Conservation (phyloP, 1,140 invertebrate species). For the Zaprionus capensis region DNA sequence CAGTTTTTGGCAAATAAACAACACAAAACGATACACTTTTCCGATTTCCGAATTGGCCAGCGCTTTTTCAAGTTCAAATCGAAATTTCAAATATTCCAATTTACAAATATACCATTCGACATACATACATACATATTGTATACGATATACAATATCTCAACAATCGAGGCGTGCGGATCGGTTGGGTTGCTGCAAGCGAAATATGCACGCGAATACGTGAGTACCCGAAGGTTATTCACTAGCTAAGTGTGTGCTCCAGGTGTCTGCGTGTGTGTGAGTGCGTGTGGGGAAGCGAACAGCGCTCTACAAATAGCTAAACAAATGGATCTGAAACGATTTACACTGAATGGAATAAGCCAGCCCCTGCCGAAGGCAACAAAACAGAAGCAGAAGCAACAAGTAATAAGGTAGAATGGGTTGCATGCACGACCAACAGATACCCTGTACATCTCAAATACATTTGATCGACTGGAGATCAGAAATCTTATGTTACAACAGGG, state of each 20-base stretch:
- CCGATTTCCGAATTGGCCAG: background rate
- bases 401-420: background rate
- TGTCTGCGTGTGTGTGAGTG: conserved; percentile 5
- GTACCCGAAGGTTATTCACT: conserved; percentile 50
- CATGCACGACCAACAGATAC: background rate
- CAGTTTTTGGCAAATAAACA: conserved; percentile 44
- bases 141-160: background rate
- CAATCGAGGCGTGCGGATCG: conserved; percentile 16
- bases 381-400: conserved; percentile 42
- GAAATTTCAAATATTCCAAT: background rate
- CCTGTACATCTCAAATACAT: background rate
- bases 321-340: conserved; percentile 49
- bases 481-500: background rate
- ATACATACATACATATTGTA: background rate
- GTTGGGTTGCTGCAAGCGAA: conserved; percentile 42
- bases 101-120: background rate
- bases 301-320: conserved; percentile 52
- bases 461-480: no score
- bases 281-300: conserved; percentile 10
- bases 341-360: conserved; percentile 37
- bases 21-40: background rate
- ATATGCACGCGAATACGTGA: conserved; percentile 37
- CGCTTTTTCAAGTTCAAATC: conserved; percentile 7
- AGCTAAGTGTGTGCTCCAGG: conserved; percentile 15
- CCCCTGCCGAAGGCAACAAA: conserved; percentile 52